Base-by-base conservation (phyloP, 1,140 invertebrate species). In the Lucilia sericata region DNA sequence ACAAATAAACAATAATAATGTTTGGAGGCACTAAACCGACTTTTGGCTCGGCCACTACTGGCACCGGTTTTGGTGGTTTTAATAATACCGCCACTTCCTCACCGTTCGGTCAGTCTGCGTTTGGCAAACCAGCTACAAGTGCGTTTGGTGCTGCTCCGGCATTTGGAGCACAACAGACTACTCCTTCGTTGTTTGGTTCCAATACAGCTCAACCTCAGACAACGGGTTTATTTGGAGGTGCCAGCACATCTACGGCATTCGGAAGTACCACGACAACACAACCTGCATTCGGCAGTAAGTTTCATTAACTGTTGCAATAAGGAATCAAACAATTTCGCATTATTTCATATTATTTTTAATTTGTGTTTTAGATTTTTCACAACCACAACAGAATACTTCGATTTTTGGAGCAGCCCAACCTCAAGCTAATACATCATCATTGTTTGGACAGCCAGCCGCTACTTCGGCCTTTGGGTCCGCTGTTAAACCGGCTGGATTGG, bases 401-500 rank as follows among this genome's bases (percentile, higher is more conserved):
- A 88, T 90, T 30, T 90, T 90, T 49, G 89, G 89, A 14, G 84
- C 88, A 9, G 84, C 86, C 1, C 89, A 88, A 55, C 74, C 87
- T 1, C 74, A 87, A 3, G 9, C 87, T 0, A 88, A 85, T 42
- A 88, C 85, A 19, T 85, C 83, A 17, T 88, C 88, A 0, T 86
- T 94, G 5, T 94, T 94, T 89, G 93, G 93, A 7, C 91, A 92
- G 84, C 86, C 88, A 82, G 86, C 88, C 0, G 88, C 91, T 0
- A 91, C 93, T 2, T 91, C 93, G 1, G 92, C 94, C 0, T 95
- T 95, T 90, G 94, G 94, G 8, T 93, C 94, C 17, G 93, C 92
- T 78, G 85, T 85, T 19, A 94, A 94, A 86, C 91, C 94, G 9
- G 86, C 92, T 36, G 92, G 92, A 12, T 94, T 94, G 87, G 92